Conservation (phyloP, 1,140 invertebrate species). For the Formica selysi region DNA sequence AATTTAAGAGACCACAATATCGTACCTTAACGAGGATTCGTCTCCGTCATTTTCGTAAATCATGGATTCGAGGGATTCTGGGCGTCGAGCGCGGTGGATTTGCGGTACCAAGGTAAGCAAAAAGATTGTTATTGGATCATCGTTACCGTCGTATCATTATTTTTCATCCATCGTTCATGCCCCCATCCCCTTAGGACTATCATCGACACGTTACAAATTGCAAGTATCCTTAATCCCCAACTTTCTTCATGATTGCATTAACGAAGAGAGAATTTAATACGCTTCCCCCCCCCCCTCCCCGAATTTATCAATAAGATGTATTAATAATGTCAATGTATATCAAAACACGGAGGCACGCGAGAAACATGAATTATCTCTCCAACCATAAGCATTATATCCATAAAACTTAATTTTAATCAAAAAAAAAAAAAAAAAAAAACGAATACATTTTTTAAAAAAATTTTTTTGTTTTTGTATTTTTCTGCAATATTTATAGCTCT, state of each 20-base stretch:
- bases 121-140: constrained; percentile 55
- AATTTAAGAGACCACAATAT: neutral
- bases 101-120: neutral
- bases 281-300: neutral
- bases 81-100: neutral
- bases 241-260: constrained; percentile 12
- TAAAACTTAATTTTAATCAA: no score
- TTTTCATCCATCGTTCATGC: constrained; percentile 43
- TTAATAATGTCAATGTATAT: neutral
- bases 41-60: constrained; percentile 21
- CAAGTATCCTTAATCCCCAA: constrained; percentile 43
- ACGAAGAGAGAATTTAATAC: constrained; percentile 28
- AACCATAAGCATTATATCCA: no score
- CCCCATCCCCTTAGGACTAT: constrained; percentile 18
- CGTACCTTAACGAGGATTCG: constrained; percentile 24
- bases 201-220: constrained; percentile 50
- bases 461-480: no score
- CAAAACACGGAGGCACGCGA: neutral
- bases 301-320: neutral
- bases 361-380: neutral
- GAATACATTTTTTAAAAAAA: neutral
- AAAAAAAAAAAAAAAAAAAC: neutral
- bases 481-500: neutral
- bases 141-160: constrained; percentile 45
- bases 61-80: constrained; percentile 22